Percentiles rank a stretch among this genome's conserved stretches.
Conservation (phyloP, 2,888 invertebrate species). For the Tenthredo mesomela region DNA sequence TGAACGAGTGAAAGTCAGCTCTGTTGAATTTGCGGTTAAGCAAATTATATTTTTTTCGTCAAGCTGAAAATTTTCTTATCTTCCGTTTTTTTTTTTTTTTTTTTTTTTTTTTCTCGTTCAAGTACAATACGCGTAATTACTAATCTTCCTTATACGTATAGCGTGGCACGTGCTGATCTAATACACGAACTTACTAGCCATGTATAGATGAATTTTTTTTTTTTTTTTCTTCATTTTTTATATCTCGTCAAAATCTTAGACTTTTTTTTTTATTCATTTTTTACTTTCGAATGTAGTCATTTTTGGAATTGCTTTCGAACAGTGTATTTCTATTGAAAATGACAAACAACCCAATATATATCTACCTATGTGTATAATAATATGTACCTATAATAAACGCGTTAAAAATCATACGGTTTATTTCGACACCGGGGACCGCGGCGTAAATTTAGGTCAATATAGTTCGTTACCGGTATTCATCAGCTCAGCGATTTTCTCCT, state of each 20-base stretch:
- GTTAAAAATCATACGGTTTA: neutral
- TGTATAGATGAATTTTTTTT: neutral
- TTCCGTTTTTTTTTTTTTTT: neutral
- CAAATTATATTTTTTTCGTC: neutral
- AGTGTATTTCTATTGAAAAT: neutral
- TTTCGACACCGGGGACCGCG: slow-evolving; percentile 8
- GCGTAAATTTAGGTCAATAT: slow-evolving; percentile 24
- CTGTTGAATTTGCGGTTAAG: neutral
- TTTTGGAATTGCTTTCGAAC: neutral
- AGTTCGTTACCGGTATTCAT: slow-evolving; percentile 14
- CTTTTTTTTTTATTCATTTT: neutral
- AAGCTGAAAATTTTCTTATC: too few relatives aligned
- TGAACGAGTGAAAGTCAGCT: neutral
- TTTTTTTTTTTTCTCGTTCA: neutral
- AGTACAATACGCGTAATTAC: neutral
- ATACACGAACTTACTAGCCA: neutral
- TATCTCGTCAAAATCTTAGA: neutral
- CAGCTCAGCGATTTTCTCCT: slow-evolving; percentile 5
- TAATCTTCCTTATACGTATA: neutral
- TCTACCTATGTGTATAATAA: neutral
- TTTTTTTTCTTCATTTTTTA: neutral
- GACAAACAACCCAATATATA: neutral
- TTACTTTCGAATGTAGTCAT: neutral
- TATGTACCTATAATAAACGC: neutral
- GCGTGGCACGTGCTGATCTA: neutral